A percentile compares a stretch with the other conserved stretches of the same genome.
These are phyloP conservation scores for Silurus aristotelis DNA, from an alignment of 2,797 vertebrate genomes.

Conservation along the genomic window DNA sequence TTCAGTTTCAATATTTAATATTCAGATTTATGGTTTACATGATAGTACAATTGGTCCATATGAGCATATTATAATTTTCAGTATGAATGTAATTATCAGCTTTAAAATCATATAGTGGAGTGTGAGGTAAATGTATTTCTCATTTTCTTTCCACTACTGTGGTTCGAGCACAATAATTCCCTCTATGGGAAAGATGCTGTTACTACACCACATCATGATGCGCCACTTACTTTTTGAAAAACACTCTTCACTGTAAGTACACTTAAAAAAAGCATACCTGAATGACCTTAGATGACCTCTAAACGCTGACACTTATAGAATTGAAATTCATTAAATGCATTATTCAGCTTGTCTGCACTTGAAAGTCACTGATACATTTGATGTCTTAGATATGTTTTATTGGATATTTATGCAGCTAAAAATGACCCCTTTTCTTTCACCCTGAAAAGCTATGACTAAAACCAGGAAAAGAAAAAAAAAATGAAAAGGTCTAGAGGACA, in stretches of 20 bases:
- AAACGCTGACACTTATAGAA: background rate
- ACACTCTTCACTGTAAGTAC: background rate
- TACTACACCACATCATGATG: constrained; percentile 4
- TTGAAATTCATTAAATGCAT: background rate
- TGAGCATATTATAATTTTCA: background rate
- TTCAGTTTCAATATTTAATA: background rate
- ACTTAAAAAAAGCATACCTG: background rate
- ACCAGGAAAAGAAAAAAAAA: background rate
- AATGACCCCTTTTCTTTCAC: constrained; percentile 10
- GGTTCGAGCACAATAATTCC: constrained; percentile 21
- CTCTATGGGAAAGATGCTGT: constrained; percentile 15
- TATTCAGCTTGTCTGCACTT: background rate
- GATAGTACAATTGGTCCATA: background rate
- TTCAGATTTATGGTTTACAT: background rate
- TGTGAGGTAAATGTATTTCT: background rate
- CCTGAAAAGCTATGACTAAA: background rate
- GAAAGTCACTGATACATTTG: background rate
- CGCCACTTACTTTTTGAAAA: background rate
- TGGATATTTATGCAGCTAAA: background rate
- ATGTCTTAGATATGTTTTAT: background rate
- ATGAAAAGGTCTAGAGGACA: background rate
- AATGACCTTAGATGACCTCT: background rate
- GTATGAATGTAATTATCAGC: background rate
- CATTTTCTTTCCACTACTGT: background rate
- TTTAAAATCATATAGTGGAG: background rate